These are phyloP conservation scores for Heterodera schachtii DNA, from an alignment of 1,140 invertebrate species.

Conservation along the genomic window DNA sequence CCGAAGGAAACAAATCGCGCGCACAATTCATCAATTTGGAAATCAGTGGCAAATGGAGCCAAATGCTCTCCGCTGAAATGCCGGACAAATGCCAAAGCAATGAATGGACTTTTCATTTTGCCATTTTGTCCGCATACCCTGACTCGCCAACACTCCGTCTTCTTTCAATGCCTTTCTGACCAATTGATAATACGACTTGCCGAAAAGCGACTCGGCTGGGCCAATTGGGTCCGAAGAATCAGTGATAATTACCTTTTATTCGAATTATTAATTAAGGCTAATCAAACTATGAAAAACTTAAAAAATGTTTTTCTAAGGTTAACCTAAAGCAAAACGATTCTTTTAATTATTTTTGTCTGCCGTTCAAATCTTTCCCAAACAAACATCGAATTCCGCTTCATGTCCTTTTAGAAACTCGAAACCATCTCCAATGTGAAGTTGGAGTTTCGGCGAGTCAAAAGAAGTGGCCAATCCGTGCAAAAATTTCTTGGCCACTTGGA, in stretches of 20 bases:
- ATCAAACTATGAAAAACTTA: too few relatives aligned
- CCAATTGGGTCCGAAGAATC: conserved; percentile 94
- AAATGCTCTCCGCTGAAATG: conserved; percentile 79
- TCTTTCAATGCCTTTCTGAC: conserved; percentile 81
- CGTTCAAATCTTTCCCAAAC: neutral
- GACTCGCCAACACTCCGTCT: conserved; percentile 84
- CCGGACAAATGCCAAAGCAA: too few relatives aligned
- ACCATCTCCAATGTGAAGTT: conserved; percentile 84
- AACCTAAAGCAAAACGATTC: too few relatives aligned
- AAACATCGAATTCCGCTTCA: conserved; percentile 70
- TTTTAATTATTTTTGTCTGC: too few relatives aligned
- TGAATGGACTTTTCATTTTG: too few relatives aligned
- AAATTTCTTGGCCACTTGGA: conserved; percentile 86
- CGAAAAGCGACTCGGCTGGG: conserved; percentile 73
- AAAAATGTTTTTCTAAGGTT: too few relatives aligned
- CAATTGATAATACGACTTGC: conserved; percentile 84
- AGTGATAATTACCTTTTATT: conserved; percentile 81
- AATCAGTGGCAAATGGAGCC: conserved; percentile 82
- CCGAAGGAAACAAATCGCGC: conserved; percentile 76
- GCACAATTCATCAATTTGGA: conserved; percentile 77
- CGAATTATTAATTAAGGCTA: conserved; percentile 29
- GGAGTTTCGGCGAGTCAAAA: conserved; percentile 81
- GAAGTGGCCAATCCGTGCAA: conserved; percentile 86
- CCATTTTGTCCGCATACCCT: conserved; percentile 66
- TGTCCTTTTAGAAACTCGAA: conserved; percentile 90